phyloP scores from a whole-genome alignment of 2,888 invertebrate genomes.

The Ecliptopera silaceata region DNA sequence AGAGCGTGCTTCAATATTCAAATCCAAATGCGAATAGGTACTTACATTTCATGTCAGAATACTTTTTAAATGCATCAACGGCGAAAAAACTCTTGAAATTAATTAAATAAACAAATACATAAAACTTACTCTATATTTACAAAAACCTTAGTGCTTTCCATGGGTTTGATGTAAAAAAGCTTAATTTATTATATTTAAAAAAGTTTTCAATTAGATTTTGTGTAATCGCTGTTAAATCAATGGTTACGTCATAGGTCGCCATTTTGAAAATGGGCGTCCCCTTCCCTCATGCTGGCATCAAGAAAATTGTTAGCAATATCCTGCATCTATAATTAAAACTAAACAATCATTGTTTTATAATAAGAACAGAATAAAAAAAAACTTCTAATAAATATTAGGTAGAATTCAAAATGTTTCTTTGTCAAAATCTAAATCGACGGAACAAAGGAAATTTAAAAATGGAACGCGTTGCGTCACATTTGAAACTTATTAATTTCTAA shows the following conservation, averaged over 20 bases:
- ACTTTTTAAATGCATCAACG: not conserved
- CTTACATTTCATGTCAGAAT: not conserved
- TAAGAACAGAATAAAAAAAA: not conserved
- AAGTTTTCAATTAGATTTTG: slow-evolving; percentile 4
- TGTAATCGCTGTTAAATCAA: slow-evolving; percentile 24
- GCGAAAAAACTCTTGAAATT: not conserved
- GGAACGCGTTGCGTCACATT: not conserved
- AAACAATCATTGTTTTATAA: not conserved
- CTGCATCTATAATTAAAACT: slow-evolving; percentile 1
- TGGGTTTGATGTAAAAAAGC: not conserved
- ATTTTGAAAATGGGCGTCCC: slow-evolving; percentile 71
- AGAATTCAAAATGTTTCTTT: slow-evolving; percentile 5
- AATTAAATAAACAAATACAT: not conserved
- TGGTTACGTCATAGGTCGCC: slow-evolving; percentile 50
- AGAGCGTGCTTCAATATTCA: not conserved
- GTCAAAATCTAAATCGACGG: not conserved
- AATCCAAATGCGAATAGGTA: not conserved
- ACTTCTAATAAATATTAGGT: not conserved
- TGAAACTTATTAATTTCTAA: no score
- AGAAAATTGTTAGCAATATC: slow-evolving; percentile 23
- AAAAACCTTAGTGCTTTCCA: not conserved
- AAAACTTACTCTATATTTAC: not conserved
- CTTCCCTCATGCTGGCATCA: slow-evolving; percentile 33
- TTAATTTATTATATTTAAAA: not conserved
- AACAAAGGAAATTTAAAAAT: slow-evolving; percentile 21